A percentile compares a stretch with the other conserved stretches of the same genome.
Conservation (phyloP, 2,113 vertebrate genomes). For the Ochotona princeps region DNA sequence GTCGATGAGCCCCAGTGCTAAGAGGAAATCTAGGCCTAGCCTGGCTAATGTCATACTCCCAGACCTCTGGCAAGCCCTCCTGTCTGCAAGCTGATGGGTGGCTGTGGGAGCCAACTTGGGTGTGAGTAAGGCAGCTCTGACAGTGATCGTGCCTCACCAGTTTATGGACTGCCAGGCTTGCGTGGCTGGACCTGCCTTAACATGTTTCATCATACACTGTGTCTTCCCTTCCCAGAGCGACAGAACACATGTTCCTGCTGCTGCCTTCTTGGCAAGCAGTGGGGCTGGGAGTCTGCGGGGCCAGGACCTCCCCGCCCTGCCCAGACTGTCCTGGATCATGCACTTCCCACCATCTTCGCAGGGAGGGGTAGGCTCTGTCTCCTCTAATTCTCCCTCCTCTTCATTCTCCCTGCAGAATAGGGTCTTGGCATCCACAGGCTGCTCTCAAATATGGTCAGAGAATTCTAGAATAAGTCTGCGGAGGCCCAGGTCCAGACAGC, state of each 20-base stretch:
- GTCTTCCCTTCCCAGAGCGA: neutral
- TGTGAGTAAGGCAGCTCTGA: neutral
- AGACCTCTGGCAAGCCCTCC: no score
- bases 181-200: neutral
- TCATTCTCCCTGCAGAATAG: neutral
- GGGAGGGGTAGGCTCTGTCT: no score
- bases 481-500: neutral
- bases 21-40: no score
- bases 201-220: neutral
- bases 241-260: no score
- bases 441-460: neutral
- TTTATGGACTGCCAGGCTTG: neutral
- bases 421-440: neutral
- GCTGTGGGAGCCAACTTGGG: accelerated
- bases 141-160: neutral
- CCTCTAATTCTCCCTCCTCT: neutral
- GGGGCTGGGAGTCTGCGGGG: neutral
- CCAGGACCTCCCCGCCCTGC: neutral
- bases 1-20: no score
- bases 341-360: neutral
- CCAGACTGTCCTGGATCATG: neutral
- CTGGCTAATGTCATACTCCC: no score
- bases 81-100: neutral
- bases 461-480: slow-evolving; percentile 14
- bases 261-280: neutral